Conservation (phyloP, 2,113 vertebrate genomes). For the Leptobrachium leishanense region DNA sequence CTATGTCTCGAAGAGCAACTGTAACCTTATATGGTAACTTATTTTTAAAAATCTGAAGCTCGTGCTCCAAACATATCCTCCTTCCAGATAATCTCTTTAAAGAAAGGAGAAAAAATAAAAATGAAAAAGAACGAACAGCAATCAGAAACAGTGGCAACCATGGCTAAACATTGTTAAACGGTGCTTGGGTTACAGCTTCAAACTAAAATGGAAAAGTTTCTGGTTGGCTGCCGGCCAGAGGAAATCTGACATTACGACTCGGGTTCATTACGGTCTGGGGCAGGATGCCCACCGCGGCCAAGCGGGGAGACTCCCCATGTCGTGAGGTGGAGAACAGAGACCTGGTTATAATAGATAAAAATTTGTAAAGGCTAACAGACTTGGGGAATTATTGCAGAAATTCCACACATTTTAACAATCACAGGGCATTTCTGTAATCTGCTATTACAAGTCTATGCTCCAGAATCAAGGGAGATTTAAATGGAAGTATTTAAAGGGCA, state of each 20-base stretch:
- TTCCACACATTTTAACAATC: too few relatives aligned
- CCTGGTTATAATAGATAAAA: too few relatives aligned
- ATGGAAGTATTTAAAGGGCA: too few relatives aligned
- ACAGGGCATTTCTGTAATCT: too few relatives aligned
- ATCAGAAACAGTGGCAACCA: neutral
- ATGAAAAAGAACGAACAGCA: neutral
- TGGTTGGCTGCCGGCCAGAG: neutral
- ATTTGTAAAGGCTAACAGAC: too few relatives aligned
- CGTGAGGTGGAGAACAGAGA: too few relatives aligned
- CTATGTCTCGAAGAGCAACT: slow-evolving; percentile 53
- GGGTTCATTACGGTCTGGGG: neutral
- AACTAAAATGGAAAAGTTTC: slow-evolving; percentile 1
- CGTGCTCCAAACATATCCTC: slow-evolving; percentile 57
- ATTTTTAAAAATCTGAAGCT: slow-evolving; percentile 51
- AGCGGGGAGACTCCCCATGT: too few relatives aligned
- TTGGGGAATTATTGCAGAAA: too few relatives aligned
- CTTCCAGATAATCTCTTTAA: slow-evolving; percentile 23
- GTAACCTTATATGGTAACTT: slow-evolving; percentile 62
- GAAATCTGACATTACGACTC: neutral
- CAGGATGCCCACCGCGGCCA: neutral
- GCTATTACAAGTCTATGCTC: too few relatives aligned
- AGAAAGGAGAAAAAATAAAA: neutral
- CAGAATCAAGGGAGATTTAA: too few relatives aligned
- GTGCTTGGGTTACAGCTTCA: neutral
- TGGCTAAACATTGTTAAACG: neutral